Percentiles rank a stretch among this genome's conserved stretches.
These are phyloP conservation scores for Pseudorectes ferrugineus DNA, from an alignment of 2,113 vertebrate species.

Conservation along the genomic window DNA sequence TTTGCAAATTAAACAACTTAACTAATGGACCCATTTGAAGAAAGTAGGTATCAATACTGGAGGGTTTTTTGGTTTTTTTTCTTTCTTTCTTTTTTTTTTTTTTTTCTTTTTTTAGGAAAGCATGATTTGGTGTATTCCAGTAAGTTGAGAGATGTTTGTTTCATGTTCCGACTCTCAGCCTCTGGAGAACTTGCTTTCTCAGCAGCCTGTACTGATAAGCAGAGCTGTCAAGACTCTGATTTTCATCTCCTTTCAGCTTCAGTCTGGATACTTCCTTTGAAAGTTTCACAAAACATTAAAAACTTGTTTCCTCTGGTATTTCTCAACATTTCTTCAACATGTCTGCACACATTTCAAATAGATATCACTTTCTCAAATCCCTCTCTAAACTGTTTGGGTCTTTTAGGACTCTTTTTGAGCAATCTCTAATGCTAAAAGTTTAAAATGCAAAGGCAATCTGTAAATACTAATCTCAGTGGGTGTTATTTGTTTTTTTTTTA, in stretches of 20 bases:
- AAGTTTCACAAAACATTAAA: constrained; percentile 10
- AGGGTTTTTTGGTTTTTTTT: rapidly evolving
- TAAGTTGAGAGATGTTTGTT: neutral
- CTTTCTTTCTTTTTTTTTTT: neutral
- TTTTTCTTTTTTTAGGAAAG: neutral
- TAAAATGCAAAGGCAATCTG: neutral
- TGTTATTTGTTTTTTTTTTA: neutral
- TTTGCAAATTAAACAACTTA: neutral
- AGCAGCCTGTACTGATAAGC: neutral
- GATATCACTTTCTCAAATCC: neutral
- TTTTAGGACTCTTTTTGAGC: neutral
- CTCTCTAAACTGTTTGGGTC: neutral
- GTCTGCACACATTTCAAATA: neutral
- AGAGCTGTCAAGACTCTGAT: neutral
- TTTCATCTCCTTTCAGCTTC: neutral
- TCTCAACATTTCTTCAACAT: neutral
- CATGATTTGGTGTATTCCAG: neutral
- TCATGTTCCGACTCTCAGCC: neutral
- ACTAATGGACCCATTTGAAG: neutral
- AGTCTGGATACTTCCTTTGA: neutral
- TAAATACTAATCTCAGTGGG: neutral
- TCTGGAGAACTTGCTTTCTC: neutral
- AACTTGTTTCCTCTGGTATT: neutral
- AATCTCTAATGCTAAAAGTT: neutral
- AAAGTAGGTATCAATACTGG: too few species aligned